phyloP scores from a whole-genome alignment of 1,140 invertebrate species.

The Lasioglossum baleicum region DNA sequence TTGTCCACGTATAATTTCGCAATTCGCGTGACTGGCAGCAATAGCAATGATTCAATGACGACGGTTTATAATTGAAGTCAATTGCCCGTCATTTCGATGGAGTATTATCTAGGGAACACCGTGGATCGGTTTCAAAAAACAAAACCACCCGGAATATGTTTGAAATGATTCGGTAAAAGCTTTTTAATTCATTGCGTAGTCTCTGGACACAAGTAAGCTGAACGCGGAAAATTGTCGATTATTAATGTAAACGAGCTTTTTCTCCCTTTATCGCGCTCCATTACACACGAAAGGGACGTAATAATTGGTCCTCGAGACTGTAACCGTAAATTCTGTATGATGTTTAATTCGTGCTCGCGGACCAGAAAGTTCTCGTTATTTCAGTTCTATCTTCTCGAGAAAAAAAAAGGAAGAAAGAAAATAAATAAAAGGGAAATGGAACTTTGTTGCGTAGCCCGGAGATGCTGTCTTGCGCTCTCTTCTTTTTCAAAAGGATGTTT shows the following conservation, averaged over 20 bases:
- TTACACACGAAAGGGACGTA: conserved; percentile 11
- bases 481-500: conserved; percentile 13
- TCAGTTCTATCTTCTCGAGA: not conserved
- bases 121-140: too few relatives aligned
- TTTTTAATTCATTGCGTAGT: not conserved
- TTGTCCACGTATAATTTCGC: too few relatives aligned
- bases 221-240: not conserved
- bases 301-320: conserved; percentile 3
- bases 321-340: conserved; percentile 3
- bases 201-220: too few relatives aligned
- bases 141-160: not conserved
- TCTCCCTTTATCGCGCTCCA: not conserved
- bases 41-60: too few relatives aligned
- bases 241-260: not conserved
- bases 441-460: not conserved
- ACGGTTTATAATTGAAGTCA: too few relatives aligned
- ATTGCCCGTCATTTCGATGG: too few relatives aligned
- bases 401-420: not conserved
- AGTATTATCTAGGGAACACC: too few relatives aligned
- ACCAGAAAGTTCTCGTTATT: conserved; percentile 11
- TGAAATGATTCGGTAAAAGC: not conserved
- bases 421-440: not conserved
- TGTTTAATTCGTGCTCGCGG: conserved; percentile 16
- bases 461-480: not conserved
- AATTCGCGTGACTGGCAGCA: too few relatives aligned